A percentile compares a stretch with the other conserved stretches of the same genome.
These are phyloP conservation scores for Cervus canadensis DNA, from an alignment of 2,113 vertebrate genomes.

Conservation along the genomic window DNA sequence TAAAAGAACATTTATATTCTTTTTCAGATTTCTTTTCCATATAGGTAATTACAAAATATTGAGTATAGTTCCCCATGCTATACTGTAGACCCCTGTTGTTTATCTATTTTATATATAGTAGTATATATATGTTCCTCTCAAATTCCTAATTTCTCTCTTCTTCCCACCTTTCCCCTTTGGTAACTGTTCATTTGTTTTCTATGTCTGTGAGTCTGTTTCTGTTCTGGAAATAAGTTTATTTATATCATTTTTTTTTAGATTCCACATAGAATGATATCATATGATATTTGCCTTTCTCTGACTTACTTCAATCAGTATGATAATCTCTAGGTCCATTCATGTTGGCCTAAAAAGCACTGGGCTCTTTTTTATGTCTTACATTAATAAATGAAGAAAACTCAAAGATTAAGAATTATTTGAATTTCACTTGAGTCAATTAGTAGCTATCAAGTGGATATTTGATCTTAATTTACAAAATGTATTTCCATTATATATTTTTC, in stretches of 20 bases:
- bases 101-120: background rate
- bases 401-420: background rate
- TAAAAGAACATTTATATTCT: background rate
- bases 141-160: background rate
- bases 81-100: background rate
- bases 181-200: background rate
- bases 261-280: background rate
- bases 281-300: background rate
- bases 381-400: slow-evolving; percentile 14
- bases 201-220: background rate
- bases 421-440: slow-evolving; percentile 19
- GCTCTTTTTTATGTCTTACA: background rate
- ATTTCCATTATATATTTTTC: background rate
- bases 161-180: background rate
- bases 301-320: background rate
- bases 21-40: background rate
- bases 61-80: background rate
- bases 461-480: background rate
- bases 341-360: background rate
- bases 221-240: background rate
- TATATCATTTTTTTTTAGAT: background rate
- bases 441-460: background rate
- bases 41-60: background rate
- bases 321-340: background rate
- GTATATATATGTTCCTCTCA: background rate